Conservation (phyloP, 2,797 vertebrate species). For the Halcyon smyrnensis region DNA sequence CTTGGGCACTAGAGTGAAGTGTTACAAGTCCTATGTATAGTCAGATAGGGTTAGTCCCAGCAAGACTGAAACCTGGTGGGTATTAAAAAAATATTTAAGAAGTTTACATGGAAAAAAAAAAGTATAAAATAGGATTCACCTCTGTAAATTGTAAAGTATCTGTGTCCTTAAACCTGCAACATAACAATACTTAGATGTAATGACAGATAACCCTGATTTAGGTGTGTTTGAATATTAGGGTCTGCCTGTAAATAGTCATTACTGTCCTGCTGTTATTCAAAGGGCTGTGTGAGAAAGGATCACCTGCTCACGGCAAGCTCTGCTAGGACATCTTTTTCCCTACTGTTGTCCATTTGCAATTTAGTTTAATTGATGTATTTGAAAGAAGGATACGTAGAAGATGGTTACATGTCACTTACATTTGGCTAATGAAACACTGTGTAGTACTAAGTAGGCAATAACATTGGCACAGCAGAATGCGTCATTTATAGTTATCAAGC, state of each 20-base stretch:
- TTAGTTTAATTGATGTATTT: background rate
- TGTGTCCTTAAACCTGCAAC: background rate
- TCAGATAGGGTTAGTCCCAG: background rate
- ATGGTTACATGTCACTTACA: background rate
- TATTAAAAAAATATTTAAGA: background rate
- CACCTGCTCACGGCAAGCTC: background rate
- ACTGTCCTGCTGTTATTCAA: background rate
- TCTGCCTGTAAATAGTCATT: background rate
- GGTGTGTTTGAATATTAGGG: background rate
- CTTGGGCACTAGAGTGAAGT: background rate
- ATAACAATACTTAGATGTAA: background rate
- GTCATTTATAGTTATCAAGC: background rate
- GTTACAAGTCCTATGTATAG: background rate
- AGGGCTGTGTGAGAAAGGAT: background rate
- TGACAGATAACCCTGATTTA: background rate
- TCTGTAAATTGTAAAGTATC: background rate
- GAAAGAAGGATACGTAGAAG: background rate
- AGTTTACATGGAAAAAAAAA: background rate
- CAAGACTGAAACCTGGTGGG: background rate
- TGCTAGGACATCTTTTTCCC: background rate
- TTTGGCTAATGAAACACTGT: slow-evolving; percentile 18
- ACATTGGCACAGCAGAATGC: background rate
- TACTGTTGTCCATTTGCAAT: background rate
- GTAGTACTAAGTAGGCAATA: background rate
- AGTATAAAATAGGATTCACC: background rate